phyloP scores from a whole-genome alignment of 2,888 invertebrate genomes.

The Lordiphosa fenestrarum region DNA sequence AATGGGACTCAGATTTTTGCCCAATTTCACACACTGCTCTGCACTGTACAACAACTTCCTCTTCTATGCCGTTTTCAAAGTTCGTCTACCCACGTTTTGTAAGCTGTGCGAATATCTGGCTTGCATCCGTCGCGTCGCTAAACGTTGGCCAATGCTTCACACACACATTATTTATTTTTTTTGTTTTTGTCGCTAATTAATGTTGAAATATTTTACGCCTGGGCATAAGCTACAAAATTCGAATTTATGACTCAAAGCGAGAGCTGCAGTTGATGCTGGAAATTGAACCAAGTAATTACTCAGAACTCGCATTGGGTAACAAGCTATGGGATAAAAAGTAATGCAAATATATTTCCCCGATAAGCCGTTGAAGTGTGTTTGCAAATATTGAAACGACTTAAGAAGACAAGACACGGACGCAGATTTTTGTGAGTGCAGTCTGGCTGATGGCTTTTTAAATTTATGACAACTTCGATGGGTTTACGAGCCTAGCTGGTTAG shows the following conservation, averaged over 20 bases:
- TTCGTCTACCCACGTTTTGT: constrained; percentile 8
- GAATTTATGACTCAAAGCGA: constrained; percentile 45
- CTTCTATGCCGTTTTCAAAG: constrained; percentile 28
- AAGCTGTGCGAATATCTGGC: constrained; percentile 13
- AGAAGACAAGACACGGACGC: constrained; percentile 1
- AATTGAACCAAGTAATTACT: constrained; percentile 52
- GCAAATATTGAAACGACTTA: constrained; percentile 28
- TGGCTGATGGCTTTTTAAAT: constrained; percentile 6
- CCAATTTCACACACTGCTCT: constrained; percentile 51
- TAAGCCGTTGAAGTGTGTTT: constrained; percentile 53
- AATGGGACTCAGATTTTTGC: constrained; percentile 31
- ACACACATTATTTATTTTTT: constrained; percentile 21
- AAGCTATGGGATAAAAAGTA: constrained; percentile 48
- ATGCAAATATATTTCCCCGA: constrained; percentile 41
- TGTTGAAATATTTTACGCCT: constrained; percentile 54
- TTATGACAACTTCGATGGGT: constrained; percentile 4
- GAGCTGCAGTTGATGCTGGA: constrained; percentile 6
- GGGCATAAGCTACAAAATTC: constrained; percentile 40
- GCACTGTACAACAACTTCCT: constrained; percentile 35
- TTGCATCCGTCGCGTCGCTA: constrained; percentile 50
- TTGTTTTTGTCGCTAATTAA: constrained; percentile 55
- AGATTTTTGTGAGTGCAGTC: not conserved
- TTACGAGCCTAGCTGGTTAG: constrained; percentile 1
- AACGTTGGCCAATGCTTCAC: constrained; percentile 28
- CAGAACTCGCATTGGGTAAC: constrained; percentile 53